Percentiles rank a stretch among this genome's conserved stretches.
Evolutionary conservation across 2,888 invertebrate species (phyloP).

Genomic region (Lithophane leautieri): DNA sequence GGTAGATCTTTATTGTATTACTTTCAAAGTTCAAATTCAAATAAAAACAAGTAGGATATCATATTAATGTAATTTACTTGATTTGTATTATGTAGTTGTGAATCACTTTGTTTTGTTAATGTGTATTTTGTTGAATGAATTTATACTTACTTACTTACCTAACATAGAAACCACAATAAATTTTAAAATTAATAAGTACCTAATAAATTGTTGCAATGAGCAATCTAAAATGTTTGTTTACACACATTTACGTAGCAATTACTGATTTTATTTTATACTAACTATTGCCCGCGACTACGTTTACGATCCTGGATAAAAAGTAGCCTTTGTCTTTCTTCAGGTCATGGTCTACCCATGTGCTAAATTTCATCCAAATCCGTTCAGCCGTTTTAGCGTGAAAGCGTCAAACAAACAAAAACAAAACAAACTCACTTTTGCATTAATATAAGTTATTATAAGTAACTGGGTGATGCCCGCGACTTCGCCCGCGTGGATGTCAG

Average conservation of each 20-base stretch:
- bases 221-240: slow-evolving; percentile 15
- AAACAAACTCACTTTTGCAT: too few species aligned
- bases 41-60: neutral
- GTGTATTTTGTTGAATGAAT: slow-evolving; percentile 25
- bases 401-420: too few species aligned
- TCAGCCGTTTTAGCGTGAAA: too few species aligned
- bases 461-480: too few species aligned
- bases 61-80: neutral
- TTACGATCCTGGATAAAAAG: too few species aligned
- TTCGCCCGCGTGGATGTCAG: too few species aligned
- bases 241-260: too few species aligned
- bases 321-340: too few species aligned
- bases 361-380: too few species aligned
- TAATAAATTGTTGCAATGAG: neutral
- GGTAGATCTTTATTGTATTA: neutral
- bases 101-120: slow-evolving; percentile 9
- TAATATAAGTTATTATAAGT: too few species aligned
- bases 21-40: neutral
- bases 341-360: too few species aligned
- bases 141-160: neutral
- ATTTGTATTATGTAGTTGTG: slow-evolving; percentile 6
- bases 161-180: slow-evolving; percentile 13
- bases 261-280: neutral
- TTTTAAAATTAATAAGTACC: slow-evolving; percentile 10
- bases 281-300: too few species aligned